These are phyloP conservation scores for Ctenomys sociabilis DNA, from an alignment of 2,113 vertebrate species.

Conservation along the genomic window DNA sequence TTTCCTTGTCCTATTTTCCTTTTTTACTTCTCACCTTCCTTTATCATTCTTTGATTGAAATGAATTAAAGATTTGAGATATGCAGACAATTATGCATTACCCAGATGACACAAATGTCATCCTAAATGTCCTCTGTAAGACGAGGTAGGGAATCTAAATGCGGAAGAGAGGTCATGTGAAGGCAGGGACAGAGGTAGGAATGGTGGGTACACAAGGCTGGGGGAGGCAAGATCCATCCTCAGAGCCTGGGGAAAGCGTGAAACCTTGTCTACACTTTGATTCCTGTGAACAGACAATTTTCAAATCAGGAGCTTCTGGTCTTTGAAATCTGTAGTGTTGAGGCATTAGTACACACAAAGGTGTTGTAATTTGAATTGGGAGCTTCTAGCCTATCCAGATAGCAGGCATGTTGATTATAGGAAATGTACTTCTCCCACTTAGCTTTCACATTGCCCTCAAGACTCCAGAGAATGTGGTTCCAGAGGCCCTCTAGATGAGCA, in stretches of 20 bases:
- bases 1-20: background rate
- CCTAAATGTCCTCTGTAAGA: background rate
- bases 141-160: background rate
- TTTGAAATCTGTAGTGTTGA: background rate
- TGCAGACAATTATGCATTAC: background rate
- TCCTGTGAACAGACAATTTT: background rate
- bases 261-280: background rate
- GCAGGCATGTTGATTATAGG: background rate
- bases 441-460: background rate
- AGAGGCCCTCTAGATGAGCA: background rate
- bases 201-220: background rate
- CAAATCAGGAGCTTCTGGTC: background rate
- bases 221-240: background rate
- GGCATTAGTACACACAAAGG: background rate
- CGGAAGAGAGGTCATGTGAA: background rate
- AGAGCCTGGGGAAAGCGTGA: fast-evolving
- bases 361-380: background rate
- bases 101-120: background rate
- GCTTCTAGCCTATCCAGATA: background rate
- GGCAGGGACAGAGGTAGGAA: background rate
- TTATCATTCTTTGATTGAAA: background rate
- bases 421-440: background rate
- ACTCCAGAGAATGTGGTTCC: background rate
- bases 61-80: background rate
- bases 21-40: background rate